phyloP scores from a whole-genome alignment of 1,140 invertebrate genomes.

The Pseudomyrmex pallidus region DNA sequence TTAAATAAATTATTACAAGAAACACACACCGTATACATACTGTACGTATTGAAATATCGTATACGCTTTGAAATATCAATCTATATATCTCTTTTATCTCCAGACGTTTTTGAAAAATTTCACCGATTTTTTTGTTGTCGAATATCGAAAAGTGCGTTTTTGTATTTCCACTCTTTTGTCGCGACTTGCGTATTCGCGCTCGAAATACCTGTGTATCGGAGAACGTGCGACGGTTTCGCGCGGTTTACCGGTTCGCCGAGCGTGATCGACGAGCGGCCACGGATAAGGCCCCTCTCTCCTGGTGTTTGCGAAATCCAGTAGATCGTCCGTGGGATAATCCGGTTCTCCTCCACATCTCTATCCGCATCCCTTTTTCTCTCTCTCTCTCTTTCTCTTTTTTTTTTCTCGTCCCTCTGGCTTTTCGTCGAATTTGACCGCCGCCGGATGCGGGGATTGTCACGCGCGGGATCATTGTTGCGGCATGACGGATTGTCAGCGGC shows the following conservation, averaged over 20 bases:
- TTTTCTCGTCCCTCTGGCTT: constrained; percentile 8
- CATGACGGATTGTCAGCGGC: constrained; percentile 57
- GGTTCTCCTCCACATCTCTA: constrained; percentile 12
- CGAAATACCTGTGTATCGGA: constrained; percentile 19
- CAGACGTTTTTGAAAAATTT: background rate
- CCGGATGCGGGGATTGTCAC: constrained; percentile 60
- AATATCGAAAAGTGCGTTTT: constrained; percentile 8
- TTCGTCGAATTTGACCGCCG: constrained; percentile 57
- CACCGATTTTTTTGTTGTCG: background rate
- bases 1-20: background rate
- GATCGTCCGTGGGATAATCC: constrained; percentile 57
- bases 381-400: background rate
- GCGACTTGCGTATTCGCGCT: background rate
- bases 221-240: constrained; percentile 39
- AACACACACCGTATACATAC: background rate
- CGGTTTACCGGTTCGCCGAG: constrained; percentile 56
- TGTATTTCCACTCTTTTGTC: constrained; percentile 25
- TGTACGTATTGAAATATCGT: background rate
- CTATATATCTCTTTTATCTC: background rate
- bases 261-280: constrained; percentile 53
- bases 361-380: background rate
- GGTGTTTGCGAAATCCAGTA: constrained; percentile 60
- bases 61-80: background rate
- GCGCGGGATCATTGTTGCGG: constrained; percentile 59
- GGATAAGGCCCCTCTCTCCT: constrained; percentile 43